Base-by-base conservation (phyloP, 2,888 invertebrate genomes). In the Biston betularia region DNA sequence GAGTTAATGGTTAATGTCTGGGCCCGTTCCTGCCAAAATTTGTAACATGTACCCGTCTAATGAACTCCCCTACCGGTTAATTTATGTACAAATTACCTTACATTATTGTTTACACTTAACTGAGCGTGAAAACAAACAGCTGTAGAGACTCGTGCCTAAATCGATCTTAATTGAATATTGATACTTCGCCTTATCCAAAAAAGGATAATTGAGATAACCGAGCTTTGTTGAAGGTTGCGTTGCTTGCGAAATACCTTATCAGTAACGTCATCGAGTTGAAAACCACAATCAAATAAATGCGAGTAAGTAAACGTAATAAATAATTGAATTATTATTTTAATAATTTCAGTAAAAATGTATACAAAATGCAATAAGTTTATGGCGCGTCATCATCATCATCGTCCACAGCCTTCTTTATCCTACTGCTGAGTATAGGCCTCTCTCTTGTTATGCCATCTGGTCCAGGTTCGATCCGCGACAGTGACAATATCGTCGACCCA, bases 51-150 rank as follows among this genome's bases (percentile, higher is more conserved):
- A 56, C 60, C 61, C 60, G 64, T 62, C 56, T 79, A 79, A 79
- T 75, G 76, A 79, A 74, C 73, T 63, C 69, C 59, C 68, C 72
- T 40, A 24, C 45, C 59, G 71, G 66, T 66, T 73, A 74, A 76
- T 74, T 74, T 73, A 78, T 75, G 70, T 72, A 68, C 68, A 73
- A 75, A 76, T 74, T 73, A 73, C 69, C 70, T 72, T 66, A 70
- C 69, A 64, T 70, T 70, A 69, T 71, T 69, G 73, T 70, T 72
- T 74, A 74, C 64, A 61, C 61, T 61, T 45, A 52, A 52, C 57
- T 62, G 46, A 46, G 60, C 54, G 12, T 54, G 61, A 62, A 54
- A 42, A 8, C 42, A 53, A 49, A 40, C 50, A 53, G 45, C 53
- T 52, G 45, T 60, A 40, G n/a, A 11, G 33, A n/a, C n/a, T 50